Percentiles rank a stretch among this genome's conserved stretches.
phyloP scores from a whole-genome alignment of 2,797 vertebrate species.

The Labeo calbasu region DNA sequence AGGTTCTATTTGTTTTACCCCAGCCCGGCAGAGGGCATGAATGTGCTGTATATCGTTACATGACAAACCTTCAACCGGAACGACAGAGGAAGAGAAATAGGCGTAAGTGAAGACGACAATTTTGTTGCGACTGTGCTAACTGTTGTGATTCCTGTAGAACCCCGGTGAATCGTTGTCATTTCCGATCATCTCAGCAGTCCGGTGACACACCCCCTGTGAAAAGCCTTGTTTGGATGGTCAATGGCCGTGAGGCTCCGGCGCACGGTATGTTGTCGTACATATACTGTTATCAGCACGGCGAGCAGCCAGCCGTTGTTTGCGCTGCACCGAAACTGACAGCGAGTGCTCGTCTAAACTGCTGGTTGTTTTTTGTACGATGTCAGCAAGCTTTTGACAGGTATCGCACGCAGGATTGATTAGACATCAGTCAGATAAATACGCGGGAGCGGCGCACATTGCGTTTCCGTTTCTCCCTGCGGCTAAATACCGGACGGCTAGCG shows the following conservation, averaged over 20 bases:
- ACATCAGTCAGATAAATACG: not conserved
- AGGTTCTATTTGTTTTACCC: not conserved
- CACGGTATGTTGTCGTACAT: slow-evolving; percentile 47
- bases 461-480: slow-evolving; percentile 13
- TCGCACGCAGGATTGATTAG: not conserved
- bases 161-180: not conserved
- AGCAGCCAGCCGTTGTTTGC: not conserved
- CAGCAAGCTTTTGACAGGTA: not conserved
- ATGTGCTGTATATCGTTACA: not conserved
- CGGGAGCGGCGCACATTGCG: not conserved
- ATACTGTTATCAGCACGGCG: not conserved
- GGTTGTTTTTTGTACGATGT: not conserved
- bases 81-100: slow-evolving; percentile 37
- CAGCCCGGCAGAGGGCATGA: slow-evolving; percentile 45
- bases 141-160: slow-evolving; percentile 8
- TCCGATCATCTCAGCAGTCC: not conserved
- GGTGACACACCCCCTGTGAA: slow-evolving; percentile 7
- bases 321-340: slow-evolving; percentile 41
- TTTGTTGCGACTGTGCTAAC: slow-evolving; percentile 7
- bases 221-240: slow-evolving; percentile 38
- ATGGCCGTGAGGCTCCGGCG: slow-evolving; percentile 49
- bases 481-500: slow-evolving; percentile 4
- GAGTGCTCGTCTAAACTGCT: not conserved
- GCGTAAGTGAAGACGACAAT: slow-evolving; percentile 30
- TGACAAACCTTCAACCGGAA: slow-evolving; percentile 33